Percentiles rank a stretch among this genome's conserved stretches.
Conservation (phyloP, 2,888 invertebrate genomes). For the Adelognathus sp. region DNA sequence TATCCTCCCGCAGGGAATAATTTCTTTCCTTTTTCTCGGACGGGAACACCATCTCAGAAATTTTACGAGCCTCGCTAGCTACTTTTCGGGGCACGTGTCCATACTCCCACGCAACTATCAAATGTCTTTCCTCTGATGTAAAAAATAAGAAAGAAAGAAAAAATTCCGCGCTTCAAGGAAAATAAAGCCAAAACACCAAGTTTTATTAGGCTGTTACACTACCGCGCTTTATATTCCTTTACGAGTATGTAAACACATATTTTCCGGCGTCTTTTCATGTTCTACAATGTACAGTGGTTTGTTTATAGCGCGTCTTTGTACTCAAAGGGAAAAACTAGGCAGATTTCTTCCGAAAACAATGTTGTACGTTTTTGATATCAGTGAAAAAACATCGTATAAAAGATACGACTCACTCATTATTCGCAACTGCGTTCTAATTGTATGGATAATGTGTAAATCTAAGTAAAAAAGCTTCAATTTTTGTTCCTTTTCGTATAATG, state of each 20-base stretch:
- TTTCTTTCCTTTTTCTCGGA: neutral
- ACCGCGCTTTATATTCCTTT: constrained; percentile 4
- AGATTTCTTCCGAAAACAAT: too few relatives aligned
- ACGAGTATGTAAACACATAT: constrained; percentile 13
- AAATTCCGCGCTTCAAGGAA: neutral
- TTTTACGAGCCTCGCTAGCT: constrained; percentile 10
- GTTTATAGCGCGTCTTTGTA: too few relatives aligned
- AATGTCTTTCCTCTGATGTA: neutral
- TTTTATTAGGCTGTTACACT: constrained; percentile 1
- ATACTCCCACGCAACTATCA: neutral
- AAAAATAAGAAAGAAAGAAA: neutral
- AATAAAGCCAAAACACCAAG: constrained; percentile 1
- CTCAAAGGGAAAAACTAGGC: too few relatives aligned
- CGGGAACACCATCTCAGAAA: neutral
- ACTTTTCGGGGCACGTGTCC: constrained; percentile 4
- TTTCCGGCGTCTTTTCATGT: neutral
- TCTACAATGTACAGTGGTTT: too few relatives aligned
- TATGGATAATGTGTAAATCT: too few relatives aligned
- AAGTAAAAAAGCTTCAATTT: too few relatives aligned
- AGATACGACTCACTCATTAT: too few relatives aligned
- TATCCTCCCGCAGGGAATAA: constrained; percentile 7
- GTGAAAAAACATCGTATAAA: too few relatives aligned
- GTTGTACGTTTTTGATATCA: too few relatives aligned
- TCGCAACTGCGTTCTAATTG: too few relatives aligned
- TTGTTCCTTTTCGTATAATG: too few relatives aligned